A percentile compares a stretch with the other conserved stretches of the same genome.
phyloP scores from a whole-genome alignment of 1,140 invertebrate species.

The Saccostrea cuccullata region DNA sequence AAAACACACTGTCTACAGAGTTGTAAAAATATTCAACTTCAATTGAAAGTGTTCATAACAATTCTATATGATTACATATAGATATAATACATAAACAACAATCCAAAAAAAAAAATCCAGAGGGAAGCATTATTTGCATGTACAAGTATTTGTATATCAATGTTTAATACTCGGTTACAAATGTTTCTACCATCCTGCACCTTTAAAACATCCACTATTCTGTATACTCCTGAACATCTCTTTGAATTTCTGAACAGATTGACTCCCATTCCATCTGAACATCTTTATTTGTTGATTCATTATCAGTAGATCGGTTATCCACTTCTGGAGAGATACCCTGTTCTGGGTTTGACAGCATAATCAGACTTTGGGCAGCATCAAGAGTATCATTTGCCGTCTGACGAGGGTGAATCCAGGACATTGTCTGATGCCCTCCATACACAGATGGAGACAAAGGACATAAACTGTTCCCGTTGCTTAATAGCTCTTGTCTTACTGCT shows the following conservation, averaged over 20 bases:
- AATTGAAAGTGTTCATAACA: too few relatives aligned
- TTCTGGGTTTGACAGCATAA: conserved; percentile 9
- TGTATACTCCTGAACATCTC: neutral
- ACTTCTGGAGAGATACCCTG: neutral
- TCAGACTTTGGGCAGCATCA: neutral
- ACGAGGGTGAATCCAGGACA: neutral
- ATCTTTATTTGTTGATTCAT: neutral
- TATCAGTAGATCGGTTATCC: neutral
- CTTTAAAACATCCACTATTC: neutral
- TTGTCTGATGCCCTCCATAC: neutral
- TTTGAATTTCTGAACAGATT: conserved; percentile 21
- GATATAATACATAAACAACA: too few relatives aligned
- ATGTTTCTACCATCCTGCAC: too few relatives aligned
- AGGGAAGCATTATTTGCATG: too few relatives aligned
- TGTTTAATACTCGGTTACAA: too few relatives aligned
- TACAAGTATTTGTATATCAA: too few relatives aligned
- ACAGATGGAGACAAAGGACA: neutral
- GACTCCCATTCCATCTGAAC: neutral
- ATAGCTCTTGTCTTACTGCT: neutral
- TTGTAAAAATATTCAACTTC: too few relatives aligned
- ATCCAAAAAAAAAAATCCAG: too few relatives aligned
- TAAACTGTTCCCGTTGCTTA: neutral
- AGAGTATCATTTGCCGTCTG: neutral
- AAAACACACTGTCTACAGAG: too few relatives aligned
- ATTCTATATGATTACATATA: too few relatives aligned